These are phyloP conservation scores for Epicampocera succincta DNA, from an alignment of 2,888 invertebrate species.

Conservation along the genomic window DNA sequence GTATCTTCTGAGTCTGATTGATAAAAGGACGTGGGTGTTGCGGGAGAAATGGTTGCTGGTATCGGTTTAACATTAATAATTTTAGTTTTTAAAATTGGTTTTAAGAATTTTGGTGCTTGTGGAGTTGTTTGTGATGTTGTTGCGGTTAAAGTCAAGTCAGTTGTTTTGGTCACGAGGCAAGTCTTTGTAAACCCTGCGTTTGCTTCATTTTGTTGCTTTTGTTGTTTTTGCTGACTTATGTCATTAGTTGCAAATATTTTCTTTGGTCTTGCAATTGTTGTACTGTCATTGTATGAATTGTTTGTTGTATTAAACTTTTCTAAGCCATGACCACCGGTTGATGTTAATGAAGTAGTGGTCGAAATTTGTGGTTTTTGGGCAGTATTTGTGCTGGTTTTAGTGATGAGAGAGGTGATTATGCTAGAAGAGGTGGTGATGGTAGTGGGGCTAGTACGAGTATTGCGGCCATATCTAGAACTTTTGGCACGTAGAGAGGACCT, in stretches of 20 bases:
- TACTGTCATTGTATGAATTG: conserved; percentile 64
- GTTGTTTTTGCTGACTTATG: conserved; percentile 47
- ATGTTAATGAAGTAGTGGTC: conserved; percentile 59
- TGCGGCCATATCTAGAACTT: conserved; percentile 71
- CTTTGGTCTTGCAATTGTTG: conserved; percentile 58
- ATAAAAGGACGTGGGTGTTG: not conserved
- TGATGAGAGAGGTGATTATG: conserved; percentile 64
- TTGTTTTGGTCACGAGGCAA: conserved; percentile 4
- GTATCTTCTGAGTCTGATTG: conserved; percentile 60
- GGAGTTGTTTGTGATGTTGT: conserved; percentile 22
- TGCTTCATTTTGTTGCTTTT: conserved; percentile 42
- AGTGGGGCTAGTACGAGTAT: conserved; percentile 79
- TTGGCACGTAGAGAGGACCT: conserved; percentile 82
- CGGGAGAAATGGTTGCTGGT: not conserved
- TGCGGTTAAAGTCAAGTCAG: conserved; percentile 35
- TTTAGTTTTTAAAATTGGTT: conserved; percentile 68
- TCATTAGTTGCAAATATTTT: conserved; percentile 64
- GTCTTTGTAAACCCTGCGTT: conserved; percentile 27
- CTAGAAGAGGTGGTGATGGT: conserved; percentile 59
- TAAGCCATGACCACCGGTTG: conserved; percentile 39
- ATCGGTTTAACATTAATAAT: conserved; percentile 64
- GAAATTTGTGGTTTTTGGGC: conserved; percentile 62
- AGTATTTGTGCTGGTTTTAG: conserved; percentile 64
- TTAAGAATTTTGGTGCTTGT: conserved; percentile 49
- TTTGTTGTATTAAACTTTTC: conserved; percentile 69